Evolutionary conservation across 2,797 vertebrate genomes (phyloP).

Genomic region (Malurus splendens): DNA sequence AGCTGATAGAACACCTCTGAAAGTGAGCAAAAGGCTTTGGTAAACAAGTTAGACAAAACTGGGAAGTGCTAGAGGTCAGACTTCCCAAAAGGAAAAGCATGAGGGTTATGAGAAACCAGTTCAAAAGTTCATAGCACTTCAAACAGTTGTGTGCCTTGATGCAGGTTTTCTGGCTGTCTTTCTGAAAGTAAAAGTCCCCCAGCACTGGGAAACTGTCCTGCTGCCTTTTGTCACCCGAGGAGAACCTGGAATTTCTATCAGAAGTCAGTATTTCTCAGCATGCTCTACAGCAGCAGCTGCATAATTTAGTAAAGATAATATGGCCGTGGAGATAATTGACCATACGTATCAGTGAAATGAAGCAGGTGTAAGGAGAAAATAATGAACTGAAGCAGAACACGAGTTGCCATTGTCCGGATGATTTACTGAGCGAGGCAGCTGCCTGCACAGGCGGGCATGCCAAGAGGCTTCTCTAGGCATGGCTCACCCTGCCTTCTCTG

Average conservation of each 20-base stretch:
- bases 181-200: neutral
- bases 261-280: neutral
- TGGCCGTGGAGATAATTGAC: neutral
- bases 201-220: neutral
- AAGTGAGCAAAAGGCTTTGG: neutral
- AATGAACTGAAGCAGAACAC: neutral
- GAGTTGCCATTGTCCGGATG: neutral
- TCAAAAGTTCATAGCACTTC: neutral
- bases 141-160: neutral
- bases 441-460: neutral
- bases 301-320: slow-evolving; percentile 8
- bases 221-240: neutral
- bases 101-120: neutral
- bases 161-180: neutral
- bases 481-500: neutral
- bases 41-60: neutral
- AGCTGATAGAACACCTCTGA: neutral
- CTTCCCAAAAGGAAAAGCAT: neutral
- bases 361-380: slow-evolving; percentile 2
- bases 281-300: neutral
- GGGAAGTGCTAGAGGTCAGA: neutral
- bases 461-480: neutral
- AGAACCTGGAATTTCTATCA: neutral
- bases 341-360: accelerated
- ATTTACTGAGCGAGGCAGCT: neutral